These are phyloP conservation scores for Aphaenogaster floridana DNA, from an alignment of 1,140 invertebrate genomes.

Conservation along the genomic window DNA sequence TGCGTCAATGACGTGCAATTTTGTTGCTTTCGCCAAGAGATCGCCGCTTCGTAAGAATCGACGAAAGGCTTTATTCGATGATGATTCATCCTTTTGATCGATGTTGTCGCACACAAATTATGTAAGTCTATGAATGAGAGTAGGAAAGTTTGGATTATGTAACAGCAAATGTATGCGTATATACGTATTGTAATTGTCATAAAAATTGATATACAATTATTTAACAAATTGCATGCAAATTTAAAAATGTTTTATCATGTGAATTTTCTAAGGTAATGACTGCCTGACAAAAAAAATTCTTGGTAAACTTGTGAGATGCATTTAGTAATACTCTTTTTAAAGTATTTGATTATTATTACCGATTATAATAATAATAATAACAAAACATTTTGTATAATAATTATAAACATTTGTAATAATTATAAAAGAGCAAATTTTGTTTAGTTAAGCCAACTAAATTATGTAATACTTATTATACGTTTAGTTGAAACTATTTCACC, in stretches of 20 bases:
- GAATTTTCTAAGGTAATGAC: background rate
- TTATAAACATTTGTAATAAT: too few species aligned
- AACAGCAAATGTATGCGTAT: background rate
- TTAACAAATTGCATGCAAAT: background rate
- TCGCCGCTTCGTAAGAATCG: constrained; percentile 64
- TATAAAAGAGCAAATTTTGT: too few species aligned
- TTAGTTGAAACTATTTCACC: too few species aligned
- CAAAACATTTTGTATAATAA: too few species aligned
- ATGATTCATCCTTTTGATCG: constrained; percentile 47
- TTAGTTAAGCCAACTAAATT: too few species aligned
- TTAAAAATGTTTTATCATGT: background rate
- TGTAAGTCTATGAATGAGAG: background rate
- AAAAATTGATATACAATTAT: background rate
- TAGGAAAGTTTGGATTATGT: background rate
- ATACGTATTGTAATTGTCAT: background rate
- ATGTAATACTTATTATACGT: too few species aligned
- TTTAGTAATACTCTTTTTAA: too few species aligned
- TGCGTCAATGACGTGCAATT: constrained; percentile 72
- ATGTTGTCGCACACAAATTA: constrained; percentile 44
- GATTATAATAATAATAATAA: too few species aligned
- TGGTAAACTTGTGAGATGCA: too few species aligned
- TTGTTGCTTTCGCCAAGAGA: constrained; percentile 72
- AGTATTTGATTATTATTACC: too few species aligned
- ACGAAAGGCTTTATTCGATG: constrained; percentile 42
- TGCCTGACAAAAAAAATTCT: too few species aligned